Conservation (phyloP, 2,113 vertebrate species). For the Piaya cayana region DNA sequence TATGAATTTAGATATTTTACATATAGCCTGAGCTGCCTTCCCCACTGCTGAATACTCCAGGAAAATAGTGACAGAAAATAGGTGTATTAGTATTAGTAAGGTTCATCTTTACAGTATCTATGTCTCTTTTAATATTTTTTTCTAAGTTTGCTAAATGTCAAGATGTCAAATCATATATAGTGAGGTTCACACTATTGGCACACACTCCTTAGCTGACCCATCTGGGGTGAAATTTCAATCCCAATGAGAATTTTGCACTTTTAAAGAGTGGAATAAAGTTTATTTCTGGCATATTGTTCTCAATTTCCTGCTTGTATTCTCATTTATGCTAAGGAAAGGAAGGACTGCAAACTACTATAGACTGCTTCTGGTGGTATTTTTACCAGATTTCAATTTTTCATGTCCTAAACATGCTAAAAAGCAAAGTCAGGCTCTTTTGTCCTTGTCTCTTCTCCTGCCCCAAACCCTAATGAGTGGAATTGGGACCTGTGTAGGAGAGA, state of each 20-base stretch:
- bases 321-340: not conserved
- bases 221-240: not conserved
- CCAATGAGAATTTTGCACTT: not conserved
- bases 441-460: not conserved
- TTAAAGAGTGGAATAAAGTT: not conserved
- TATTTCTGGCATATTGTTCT: not conserved
- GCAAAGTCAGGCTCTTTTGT: not conserved
- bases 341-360: not conserved
- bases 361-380: not conserved
- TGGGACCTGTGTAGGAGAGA: not conserved
- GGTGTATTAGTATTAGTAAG: not conserved
- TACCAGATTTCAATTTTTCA: not conserved
- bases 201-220: not conserved
- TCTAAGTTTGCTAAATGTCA: not conserved
- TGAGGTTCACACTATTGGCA: not conserved
- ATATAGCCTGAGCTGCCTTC: not conserved
- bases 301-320: not conserved
- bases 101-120: not conserved
- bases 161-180: not conserved
- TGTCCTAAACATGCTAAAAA: not conserved
- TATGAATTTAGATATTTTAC: not conserved
- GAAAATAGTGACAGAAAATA: not conserved
- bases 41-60: not conserved
- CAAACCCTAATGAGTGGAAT: not conserved
- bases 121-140: not conserved